Evolutionary conservation across 2,797 vertebrate species (phyloP), one percentile per base, ranked within the genome.

Genomic region (Enteromius mattozi): DNA sequence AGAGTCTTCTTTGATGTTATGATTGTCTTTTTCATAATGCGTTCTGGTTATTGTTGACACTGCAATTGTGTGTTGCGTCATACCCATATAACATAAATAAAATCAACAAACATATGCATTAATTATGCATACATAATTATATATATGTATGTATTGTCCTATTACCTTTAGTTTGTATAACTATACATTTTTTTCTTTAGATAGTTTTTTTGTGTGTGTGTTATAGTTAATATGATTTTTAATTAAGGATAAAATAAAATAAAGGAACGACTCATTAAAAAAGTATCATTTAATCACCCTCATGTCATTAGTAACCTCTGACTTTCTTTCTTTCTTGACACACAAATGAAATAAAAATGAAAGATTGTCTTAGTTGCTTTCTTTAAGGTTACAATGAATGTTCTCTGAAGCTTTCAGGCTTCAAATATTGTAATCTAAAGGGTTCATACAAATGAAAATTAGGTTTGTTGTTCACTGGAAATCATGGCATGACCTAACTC

Each of bases 101-200:
- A 78, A 65, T 66, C 37, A 66, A 63, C 54, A 78, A 78, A 42
- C 17, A 10, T 17, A 3, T 7, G 6, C 21, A 27, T 77, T 56
- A n/a, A 76, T 76, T 77, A 42, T 77, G 74, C 17, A 59, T 54
- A 76, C 12, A 7, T 75, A 5, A 75, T 59, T 77, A 16, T 77
- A 59, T n/a, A 30, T 33, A 21, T 42, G 21, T 7, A 40, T 35
- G 30, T 10, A 12, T 56, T 77, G 33, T 59, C 30, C 1, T n/a
- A 13, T 37, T 40, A 40, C 19, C 9, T 40, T 13, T 47, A 47
- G 45, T 47, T 47, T 47, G 3, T 13, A 47, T 47, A 47, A 14
- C 66, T 40, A 1, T 30, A 2, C 30, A 6, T 33, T 33, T 33
- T 5, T 27, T 9, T 56, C 2, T 24, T 0, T 30, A 63, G 24